Evolutionary conservation across 2,888 invertebrate species (phyloP).

Genomic region (Ernsta delagoae): DNA sequence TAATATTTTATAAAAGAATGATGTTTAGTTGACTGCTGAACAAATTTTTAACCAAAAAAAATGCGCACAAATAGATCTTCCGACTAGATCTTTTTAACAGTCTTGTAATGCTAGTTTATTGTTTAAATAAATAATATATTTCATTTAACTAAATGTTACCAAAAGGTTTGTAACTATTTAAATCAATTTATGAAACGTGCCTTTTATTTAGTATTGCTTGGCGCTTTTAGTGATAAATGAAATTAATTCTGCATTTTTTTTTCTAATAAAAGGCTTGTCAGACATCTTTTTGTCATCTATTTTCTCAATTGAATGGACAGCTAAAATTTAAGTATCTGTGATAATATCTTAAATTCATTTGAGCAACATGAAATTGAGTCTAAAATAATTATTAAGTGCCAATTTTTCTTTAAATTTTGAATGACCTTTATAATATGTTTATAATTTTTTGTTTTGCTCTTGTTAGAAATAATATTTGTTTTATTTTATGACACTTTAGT

Average conservation of each 20-base stretch:
- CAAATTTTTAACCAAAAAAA: conserved; percentile 26
- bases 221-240: conserved; percentile 17
- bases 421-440: conserved; percentile 60
- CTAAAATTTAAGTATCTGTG: conserved; percentile 69
- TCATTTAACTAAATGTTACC: conserved; percentile 59
- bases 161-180: conserved; percentile 50
- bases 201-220: conserved; percentile 46
- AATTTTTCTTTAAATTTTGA: conserved; percentile 65
- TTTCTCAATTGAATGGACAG: conserved; percentile 24
- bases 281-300: not conserved
- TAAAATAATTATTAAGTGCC: conserved; percentile 64
- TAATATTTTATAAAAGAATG: too few relatives aligned
- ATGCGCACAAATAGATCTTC: conserved; percentile 34
- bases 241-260: conserved; percentile 3
- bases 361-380: conserved; percentile 42
- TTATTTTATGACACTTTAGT: conserved; percentile 56
- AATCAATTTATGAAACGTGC: conserved; percentile 52
- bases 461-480: conserved; percentile 61
- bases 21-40: conserved; percentile 1
- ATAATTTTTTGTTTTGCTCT: conserved; percentile 62
- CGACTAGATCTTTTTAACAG: conserved; percentile 18
- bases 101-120: conserved; percentile 24
- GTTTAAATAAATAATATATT: conserved; percentile 33
- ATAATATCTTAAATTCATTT: conserved; percentile 55
- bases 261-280: conserved; percentile 26